Conservation (phyloP, 2,113 vertebrate species). For the Triplophysa tibetana region DNA sequence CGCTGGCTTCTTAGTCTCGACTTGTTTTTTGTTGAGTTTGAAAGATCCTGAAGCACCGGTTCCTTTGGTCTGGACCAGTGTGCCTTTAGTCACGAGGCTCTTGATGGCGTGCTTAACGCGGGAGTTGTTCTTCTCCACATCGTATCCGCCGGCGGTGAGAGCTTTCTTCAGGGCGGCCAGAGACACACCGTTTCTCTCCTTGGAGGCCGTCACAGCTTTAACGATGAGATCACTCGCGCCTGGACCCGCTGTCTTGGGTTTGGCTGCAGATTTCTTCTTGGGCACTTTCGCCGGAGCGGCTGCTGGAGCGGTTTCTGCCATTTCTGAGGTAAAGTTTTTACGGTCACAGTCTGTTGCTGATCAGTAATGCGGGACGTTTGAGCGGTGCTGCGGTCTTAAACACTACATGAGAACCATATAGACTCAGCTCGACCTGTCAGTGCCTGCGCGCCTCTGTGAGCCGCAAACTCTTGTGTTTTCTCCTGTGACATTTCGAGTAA, state of each 20-base stretch:
- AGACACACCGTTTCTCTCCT: constrained; percentile 1
- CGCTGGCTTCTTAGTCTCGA: neutral
- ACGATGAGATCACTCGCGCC: neutral
- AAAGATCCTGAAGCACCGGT: neutral
- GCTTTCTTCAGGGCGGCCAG: constrained; percentile 27
- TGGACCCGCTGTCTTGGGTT: neutral
- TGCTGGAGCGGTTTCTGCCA: constrained; percentile 14
- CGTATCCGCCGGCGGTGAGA: neutral
- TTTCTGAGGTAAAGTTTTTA: neutral
- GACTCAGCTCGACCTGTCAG: neutral
- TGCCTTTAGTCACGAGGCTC: neutral
- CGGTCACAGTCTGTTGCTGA: too few species aligned
- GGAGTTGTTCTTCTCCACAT: constrained; percentile 19
- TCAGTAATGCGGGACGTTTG: neutral
- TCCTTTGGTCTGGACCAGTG: neutral
- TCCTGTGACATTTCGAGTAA: too few species aligned
- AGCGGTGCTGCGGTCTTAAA: neutral
- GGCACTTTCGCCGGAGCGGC: neutral
- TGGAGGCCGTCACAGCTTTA: neutral
- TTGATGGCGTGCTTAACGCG: neutral
- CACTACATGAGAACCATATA: neutral
- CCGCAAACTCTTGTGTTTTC: too few species aligned
- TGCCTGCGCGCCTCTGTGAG: too few species aligned
- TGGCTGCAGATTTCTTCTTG: neutral
- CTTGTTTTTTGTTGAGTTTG: neutral